Evolutionary conservation across 2,888 invertebrate genomes (phyloP), one percentile per base, ranked within the genome.

Genomic region (Tetropium fuscum): DNA sequence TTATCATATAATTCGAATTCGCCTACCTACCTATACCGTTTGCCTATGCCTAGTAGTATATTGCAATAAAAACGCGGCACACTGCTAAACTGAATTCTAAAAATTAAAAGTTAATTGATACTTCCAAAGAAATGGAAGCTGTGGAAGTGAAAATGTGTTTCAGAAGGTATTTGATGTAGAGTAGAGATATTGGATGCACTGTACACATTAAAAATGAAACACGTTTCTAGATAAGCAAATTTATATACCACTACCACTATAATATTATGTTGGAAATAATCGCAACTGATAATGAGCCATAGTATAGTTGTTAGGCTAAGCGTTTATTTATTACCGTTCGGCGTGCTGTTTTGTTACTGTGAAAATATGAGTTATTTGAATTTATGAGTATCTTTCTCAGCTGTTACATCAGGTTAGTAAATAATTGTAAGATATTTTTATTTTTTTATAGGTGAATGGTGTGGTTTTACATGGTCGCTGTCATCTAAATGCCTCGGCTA

Each of bases 401-500:
- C 55, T 74, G 75, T 57, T 73, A 71, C 63, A 70, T 62, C 66
- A 78, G 77, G 78, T 78, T 70, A 75, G 77, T 78, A 63, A 34
- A 8, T 13, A 7, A 34, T 15, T n/a, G n/a, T n/a, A 36, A 27
- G 20, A 22, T 40, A 80, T 81, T 66, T 59, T 70, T 53, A 67
- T 57, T 70, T 67, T 70, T 71, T 83, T 82, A 8, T 84, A 95
- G 95, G 94, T 96, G 68, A 98, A 98, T 82, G 98, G 97, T 6
- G 89, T 92, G 60, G 95, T 97, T 10, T 84, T 99, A 44, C 92
- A 95, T 80, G 97, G 97, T 58, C 87, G 97, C 75, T 97, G 97
- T 82, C 98, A 98, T 82, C 87, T 98, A 66, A 97, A 98, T 81
- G 98, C 97, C 13, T 95, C 98, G 0, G 94, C 94, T 16, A 91